Percentiles rank a stretch among this genome's conserved stretches.
Conservation (phyloP, 2,113 vertebrate genomes). For the Irena cyanogastra region DNA sequence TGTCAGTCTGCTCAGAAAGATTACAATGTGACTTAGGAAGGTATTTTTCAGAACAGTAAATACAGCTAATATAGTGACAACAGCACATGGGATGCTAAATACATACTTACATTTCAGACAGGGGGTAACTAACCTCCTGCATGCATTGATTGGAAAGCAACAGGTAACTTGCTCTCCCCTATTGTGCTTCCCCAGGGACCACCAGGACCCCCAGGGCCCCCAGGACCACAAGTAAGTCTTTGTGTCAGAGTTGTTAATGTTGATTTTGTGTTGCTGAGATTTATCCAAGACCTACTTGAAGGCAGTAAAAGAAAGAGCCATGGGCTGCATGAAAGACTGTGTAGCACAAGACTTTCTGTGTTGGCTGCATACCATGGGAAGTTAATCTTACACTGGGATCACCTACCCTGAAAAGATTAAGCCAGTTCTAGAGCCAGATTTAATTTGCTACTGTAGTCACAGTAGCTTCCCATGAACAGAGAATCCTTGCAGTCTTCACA, state of each 20-base stretch:
- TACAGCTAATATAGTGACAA: neutral
- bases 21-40: neutral
- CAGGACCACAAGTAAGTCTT: slow-evolving; percentile 81
- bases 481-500: neutral
- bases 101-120: neutral
- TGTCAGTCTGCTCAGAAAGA: neutral
- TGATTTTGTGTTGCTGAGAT: neutral
- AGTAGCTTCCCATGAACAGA: neutral
- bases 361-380: neutral
- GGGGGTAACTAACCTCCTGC: neutral
- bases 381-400: slow-evolving; percentile 1
- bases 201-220: slow-evolving; percentile 78
- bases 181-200: slow-evolving; percentile 78
- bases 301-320: neutral
- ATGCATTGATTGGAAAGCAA: neutral
- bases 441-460: slow-evolving; percentile 15
- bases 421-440: neutral
- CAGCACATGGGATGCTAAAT: neutral
- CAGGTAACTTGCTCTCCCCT: neutral
- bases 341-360: neutral
- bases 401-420: neutral
- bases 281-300: slow-evolving; percentile 5
- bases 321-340: neutral
- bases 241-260: neutral
- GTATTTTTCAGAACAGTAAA: neutral